Evolutionary conservation across 1,140 invertebrate genomes (phyloP).

Genomic region (Drosophila nebulosa): DNA sequence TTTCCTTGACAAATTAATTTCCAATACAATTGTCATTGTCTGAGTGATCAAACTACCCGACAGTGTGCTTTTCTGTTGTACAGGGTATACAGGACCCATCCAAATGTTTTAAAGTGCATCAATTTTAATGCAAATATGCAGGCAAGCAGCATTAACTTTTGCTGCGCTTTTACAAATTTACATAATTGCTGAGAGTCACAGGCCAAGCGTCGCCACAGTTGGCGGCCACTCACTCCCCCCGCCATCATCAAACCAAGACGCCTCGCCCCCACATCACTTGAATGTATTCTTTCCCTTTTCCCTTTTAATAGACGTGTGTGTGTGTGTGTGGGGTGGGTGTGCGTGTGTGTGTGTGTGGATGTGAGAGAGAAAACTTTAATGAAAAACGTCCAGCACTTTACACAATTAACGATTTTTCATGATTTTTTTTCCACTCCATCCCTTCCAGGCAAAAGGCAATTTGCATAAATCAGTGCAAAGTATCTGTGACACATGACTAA

Average conservation of each 20-base stretch:
- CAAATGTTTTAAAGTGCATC: constrained; percentile 68
- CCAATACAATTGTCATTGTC: too few relatives aligned
- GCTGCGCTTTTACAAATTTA: constrained; percentile 63
- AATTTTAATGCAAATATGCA: constrained; percentile 73
- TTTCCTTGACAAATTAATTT: too few relatives aligned
- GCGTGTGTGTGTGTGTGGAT: constrained; percentile 14
- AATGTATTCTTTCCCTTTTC: neutral
- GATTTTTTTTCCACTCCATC: constrained; percentile 47
- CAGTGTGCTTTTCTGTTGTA: too few relatives aligned
- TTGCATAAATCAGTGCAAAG: constrained; percentile 77
- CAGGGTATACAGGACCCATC: constrained; percentile 21
- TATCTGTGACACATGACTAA: constrained; percentile 70
- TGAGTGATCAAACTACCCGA: too few relatives aligned
- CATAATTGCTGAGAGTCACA: constrained; percentile 64
- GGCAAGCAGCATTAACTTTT: constrained; percentile 70
- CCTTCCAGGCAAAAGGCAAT: constrained; percentile 51
- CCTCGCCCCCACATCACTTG: neutral
- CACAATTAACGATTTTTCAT: constrained; percentile 77
- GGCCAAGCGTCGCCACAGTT: constrained; percentile 28
- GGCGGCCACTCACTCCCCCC: too few relatives aligned
- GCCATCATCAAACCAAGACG: neutral
- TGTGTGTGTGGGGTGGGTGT: neutral
- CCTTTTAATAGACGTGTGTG: neutral
- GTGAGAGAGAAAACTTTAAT: constrained; percentile 43
- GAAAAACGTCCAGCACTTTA: constrained; percentile 68